Base-by-base conservation (phyloP, 2,113 vertebrate species). In the Empidonax alnorum region DNA sequence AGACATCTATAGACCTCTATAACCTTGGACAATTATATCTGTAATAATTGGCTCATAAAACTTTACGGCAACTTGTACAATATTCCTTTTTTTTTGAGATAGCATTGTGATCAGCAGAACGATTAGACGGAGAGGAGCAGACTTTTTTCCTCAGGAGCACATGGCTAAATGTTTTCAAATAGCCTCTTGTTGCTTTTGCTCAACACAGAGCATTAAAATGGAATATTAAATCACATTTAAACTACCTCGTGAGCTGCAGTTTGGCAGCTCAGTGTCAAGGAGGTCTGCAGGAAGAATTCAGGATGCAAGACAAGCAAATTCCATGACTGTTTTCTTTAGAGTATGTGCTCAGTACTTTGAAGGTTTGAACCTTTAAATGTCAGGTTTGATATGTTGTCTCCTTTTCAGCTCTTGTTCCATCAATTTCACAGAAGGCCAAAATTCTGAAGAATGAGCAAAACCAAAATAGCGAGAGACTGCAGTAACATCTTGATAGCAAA, bases 21-120 rank as follows among this genome's bases (percentile, higher is more conserved):
- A 96, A 95, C 94, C 96, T 96, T 94, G 84, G 81, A 92, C 79
- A 96, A 96, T 97, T 96, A 97, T 77, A 96, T 97, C 93, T 97
- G 93, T 94, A 97, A 96, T 98, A 98, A 98, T 95, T 97, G 97
- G 79, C 90, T 95, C 94, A 96, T 97, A 97, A 98, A 98, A 98
- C 96, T 98, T 98, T 97, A 98, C 96, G 95, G 91, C 90, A 94
- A 91, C 87, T 95, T 89, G 90, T 97, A 97, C 97, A 96, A 91
- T 98, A 95, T 92, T 93, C 81, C 52, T 94, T 94, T 94, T 95
- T 96, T 94, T 72, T 72, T 95, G 95, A 96, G 87, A 39, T 3
- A 96, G 55, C 61, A 72, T 95, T 97, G 94, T 97, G 97, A 97
- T 96, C 66, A 97, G 96, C 83, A 92, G 77, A 90, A 94, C 77